A percentile compares a stretch with the other conserved stretches of the same genome.
phyloP scores from a whole-genome alignment of 23 tunicate species.

The Styela plicata region DNA sequence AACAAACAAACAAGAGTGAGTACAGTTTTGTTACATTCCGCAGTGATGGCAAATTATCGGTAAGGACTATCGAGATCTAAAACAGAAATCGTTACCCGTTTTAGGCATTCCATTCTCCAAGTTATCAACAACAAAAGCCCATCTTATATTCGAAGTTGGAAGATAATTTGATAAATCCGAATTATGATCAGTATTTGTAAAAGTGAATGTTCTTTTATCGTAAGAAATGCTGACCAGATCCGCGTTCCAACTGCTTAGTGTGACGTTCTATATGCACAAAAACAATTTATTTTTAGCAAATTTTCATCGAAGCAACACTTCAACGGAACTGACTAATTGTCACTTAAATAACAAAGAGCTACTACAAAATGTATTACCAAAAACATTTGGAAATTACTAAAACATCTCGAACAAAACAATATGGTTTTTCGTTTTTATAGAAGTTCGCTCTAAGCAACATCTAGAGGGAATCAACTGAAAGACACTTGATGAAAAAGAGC shows the following conservation, averaged over 20 bases:
- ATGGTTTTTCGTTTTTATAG: no score
- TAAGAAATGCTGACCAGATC: constrained; percentile 8
- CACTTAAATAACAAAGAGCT: background rate
- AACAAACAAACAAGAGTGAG: no score
- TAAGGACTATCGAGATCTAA: no score
- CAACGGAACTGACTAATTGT: background rate
- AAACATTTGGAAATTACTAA: no score
- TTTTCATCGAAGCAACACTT: background rate
- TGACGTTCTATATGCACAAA: constrained; percentile 2
- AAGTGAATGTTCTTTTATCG: constrained; percentile 14
- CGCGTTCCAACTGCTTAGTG: constrained; percentile 27
- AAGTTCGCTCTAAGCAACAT: no score
- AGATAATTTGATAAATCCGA: constrained; percentile 1
- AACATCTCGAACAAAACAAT: no score
- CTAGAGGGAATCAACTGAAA: no score
- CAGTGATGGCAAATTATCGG: no score
- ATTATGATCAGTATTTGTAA: constrained; percentile 16
- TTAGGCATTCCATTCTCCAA: background rate
- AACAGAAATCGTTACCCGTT: no score
- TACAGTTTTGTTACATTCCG: no score
- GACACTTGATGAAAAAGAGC: no score
- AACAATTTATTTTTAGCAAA: background rate
- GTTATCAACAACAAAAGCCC: constrained; percentile 10
- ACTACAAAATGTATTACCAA: no score
- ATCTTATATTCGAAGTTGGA: background rate